Evolutionary conservation across 2,888 invertebrate species (phyloP).

Genomic region (Andricus curvator): DNA sequence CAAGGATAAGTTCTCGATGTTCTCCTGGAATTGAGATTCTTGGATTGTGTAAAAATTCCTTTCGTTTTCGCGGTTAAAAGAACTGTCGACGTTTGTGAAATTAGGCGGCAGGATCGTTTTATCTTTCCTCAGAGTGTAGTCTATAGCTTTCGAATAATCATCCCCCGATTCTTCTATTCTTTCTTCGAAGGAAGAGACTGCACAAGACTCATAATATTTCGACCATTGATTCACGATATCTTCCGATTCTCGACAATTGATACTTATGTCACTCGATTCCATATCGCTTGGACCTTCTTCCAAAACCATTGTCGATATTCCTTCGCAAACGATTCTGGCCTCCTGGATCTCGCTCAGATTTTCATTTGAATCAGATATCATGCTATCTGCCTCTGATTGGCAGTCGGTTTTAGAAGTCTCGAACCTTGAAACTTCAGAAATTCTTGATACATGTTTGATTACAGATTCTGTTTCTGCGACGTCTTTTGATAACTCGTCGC

Average conservation of each 20-base stretch:
- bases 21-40: constrained; percentile 60
- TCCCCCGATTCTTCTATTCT: not conserved
- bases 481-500: constrained; percentile 1
- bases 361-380: constrained; percentile 1
- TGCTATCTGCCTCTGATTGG: not conserved
- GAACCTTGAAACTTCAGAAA: not conserved
- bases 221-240: not conserved
- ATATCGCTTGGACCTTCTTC: not conserved
- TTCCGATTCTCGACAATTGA: not conserved
- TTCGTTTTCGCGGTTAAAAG: not conserved
- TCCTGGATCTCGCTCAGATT: not conserved
- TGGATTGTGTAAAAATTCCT: not conserved
- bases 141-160: not conserved
- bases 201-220: not conserved
- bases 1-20: constrained; percentile 72
- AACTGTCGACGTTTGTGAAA: not conserved
- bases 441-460: not conserved
- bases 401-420: not conserved
- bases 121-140: not conserved
- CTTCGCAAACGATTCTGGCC: constrained; percentile 6
- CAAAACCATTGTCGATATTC: constrained; percentile 10
- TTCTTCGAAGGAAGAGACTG: not conserved
- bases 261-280: no score
- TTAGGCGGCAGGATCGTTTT: not conserved
- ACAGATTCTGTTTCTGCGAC: not conserved